These are phyloP conservation scores for Neosilurus hyrtlii DNA, from an alignment of 2,797 vertebrate genomes.

Conservation along the genomic window DNA sequence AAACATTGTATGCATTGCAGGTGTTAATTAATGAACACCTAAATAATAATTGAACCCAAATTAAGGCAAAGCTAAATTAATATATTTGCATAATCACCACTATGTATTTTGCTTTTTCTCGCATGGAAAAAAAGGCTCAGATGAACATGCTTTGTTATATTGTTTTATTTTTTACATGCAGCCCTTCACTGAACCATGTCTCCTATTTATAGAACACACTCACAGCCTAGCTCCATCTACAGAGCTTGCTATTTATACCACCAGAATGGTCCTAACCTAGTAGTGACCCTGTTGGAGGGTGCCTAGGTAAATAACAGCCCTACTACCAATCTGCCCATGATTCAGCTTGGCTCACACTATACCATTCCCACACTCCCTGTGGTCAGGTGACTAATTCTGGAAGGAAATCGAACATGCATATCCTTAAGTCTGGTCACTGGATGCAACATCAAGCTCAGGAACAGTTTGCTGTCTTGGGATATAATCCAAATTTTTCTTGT, in stretches of 20 bases:
- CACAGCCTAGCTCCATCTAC: neutral
- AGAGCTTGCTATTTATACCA: conserved; percentile 24
- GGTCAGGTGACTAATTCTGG: conserved; percentile 35
- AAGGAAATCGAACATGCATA: conserved; percentile 3
- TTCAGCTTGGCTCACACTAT: conserved; percentile 18
- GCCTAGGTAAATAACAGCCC: conserved; percentile 9
- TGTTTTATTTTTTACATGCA: neutral
- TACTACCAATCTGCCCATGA: neutral
- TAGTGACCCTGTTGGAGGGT: conserved; percentile 12
- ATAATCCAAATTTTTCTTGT: conserved; percentile 40
- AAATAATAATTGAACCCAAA: too few species aligned
- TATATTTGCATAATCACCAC: neutral
- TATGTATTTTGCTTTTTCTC: neutral
- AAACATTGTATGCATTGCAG: too few species aligned
- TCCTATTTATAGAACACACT: conserved; percentile 5
- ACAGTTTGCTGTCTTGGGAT: conserved; percentile 36
- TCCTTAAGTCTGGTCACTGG: neutral
- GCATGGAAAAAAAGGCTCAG: neutral
- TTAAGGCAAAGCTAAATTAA: neutral
- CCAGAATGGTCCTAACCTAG: conserved; percentile 9
- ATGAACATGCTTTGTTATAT: neutral
- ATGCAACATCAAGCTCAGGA: conserved; percentile 3
- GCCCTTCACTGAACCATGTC: neutral
- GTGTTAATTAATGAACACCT: too few species aligned
- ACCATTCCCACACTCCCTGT: conserved; percentile 29